Conservation (phyloP, 1,140 invertebrate genomes). For the Lysiphlebus fabarum region DNA sequence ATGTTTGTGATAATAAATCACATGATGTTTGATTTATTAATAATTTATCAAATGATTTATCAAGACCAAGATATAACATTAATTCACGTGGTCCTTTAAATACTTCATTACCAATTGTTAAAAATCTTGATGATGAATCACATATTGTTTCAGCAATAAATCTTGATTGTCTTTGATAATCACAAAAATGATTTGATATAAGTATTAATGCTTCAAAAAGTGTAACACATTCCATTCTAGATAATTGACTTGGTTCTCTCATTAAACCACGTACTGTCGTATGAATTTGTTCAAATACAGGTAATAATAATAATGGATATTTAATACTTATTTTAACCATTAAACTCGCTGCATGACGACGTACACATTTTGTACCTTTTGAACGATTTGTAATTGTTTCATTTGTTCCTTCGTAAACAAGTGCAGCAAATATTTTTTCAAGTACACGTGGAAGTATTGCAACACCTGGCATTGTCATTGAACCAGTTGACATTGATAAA, state of each 20-base stretch:
- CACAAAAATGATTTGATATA: constrained; percentile 85
- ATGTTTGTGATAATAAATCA: not conserved
- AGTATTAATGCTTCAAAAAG: constrained; percentile 73
- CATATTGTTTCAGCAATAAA: constrained; percentile 78
- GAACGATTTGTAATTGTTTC: constrained; percentile 62
- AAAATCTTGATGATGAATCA: constrained; percentile 63
- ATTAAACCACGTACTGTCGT: constrained; percentile 68
- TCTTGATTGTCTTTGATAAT: constrained; percentile 78
- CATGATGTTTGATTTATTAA: constrained; percentile 60
- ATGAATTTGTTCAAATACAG: constrained; percentile 83
- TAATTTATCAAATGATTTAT: constrained; percentile 65
- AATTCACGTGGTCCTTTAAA: constrained; percentile 66
- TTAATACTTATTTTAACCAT: constrained; percentile 87
- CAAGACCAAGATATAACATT: constrained; percentile 74
- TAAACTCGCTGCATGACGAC: constrained; percentile 82
- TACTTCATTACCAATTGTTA: constrained; percentile 57
- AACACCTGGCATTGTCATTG: constrained; percentile 69
- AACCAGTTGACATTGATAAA: constrained; percentile 79
- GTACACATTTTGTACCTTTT: constrained; percentile 76
- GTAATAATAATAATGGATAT: constrained; percentile 77
- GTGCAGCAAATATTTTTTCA: constrained; percentile 81
- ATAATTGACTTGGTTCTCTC: constrained; percentile 66
- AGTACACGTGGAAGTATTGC: constrained; percentile 73
- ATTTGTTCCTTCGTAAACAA: constrained; percentile 67
- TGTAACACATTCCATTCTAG: constrained; percentile 79